These are phyloP conservation scores for Macrotrachela quadricornifera DNA, from an alignment of 1,140 invertebrate genomes.

Conservation along the genomic window DNA sequence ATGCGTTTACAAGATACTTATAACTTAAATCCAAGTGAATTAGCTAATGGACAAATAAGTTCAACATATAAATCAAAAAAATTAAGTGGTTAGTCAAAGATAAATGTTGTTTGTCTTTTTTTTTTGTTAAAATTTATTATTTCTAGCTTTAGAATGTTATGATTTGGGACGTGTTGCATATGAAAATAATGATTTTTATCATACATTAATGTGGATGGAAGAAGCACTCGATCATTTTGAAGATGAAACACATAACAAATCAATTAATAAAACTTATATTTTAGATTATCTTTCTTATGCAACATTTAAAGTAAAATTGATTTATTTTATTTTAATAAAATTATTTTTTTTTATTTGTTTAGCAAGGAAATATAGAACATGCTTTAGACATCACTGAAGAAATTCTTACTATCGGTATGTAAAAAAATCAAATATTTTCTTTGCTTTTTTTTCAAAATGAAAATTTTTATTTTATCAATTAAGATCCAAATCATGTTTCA, in stretches of 20 bases:
- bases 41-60: conserved; percentile 31
- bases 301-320: conserved; percentile 47
- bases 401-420: conserved; percentile 18
- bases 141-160: conserved; percentile 74
- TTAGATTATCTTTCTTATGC: conserved; percentile 88
- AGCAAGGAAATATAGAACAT: conserved; percentile 57
- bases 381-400: conserved; percentile 67
- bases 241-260: conserved; percentile 38
- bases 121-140: no score
- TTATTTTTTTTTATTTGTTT: conserved; percentile 14
- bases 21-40: background rate
- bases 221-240: conserved; percentile 49
- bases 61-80: no score
- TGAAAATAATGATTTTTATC: conserved; percentile 72
- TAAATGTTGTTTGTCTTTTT: no score
- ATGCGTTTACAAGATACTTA: background rate
- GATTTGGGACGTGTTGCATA: conserved; percentile 85
- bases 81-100: conserved; percentile 10
- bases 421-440: background rate
- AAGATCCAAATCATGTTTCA: conserved; percentile 51
- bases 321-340: background rate
- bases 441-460: no score
- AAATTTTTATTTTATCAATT: background rate
- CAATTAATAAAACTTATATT: conserved; percentile 48
- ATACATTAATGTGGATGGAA: conserved; percentile 81